Conservation (phyloP, 2,888 invertebrate genomes). For the Tipula confusa region DNA sequence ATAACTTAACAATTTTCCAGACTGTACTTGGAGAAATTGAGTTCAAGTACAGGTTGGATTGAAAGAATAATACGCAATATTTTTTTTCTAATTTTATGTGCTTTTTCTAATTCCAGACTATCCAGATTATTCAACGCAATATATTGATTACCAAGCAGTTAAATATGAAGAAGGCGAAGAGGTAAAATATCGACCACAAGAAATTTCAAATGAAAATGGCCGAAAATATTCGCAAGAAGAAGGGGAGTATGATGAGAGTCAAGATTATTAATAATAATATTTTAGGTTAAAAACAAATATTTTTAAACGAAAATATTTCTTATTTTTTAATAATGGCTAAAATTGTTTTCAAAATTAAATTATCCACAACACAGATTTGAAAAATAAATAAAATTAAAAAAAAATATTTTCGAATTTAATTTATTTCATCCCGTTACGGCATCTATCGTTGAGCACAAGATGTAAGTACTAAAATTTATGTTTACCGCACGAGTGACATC, state of each 20-base stretch:
- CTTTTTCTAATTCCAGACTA: slow-evolving; percentile 67
- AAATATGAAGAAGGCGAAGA: slow-evolving; percentile 66
- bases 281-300: neutral
- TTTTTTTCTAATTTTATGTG: slow-evolving; percentile 32
- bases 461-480: neutral
- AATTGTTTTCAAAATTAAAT: neutral
- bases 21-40: too few species aligned
- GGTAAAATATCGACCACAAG: slow-evolving; percentile 66
- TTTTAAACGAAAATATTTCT: neutral
- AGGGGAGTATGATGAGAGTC: slow-evolving; percentile 29
- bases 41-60: too few species aligned
- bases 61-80: neutral
- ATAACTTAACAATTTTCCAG: too few species aligned
- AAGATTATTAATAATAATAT: slow-evolving; percentile 28
- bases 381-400: neutral
- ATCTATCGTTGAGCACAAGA: neutral
- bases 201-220: slow-evolving; percentile 45
- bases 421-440: neutral
- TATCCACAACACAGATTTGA: neutral
- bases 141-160: slow-evolving; percentile 58
- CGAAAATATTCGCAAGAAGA: slow-evolving; percentile 36
- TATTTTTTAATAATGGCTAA: slow-evolving; percentile 10
- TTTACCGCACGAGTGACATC: neutral
- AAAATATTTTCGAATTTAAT: neutral
- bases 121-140: slow-evolving; percentile 63